A percentile compares a stretch with the other conserved stretches of the same genome.
phyloP scores from a whole-genome alignment of 2,797 vertebrate species.

The Lutjanus argentimaculatus region DNA sequence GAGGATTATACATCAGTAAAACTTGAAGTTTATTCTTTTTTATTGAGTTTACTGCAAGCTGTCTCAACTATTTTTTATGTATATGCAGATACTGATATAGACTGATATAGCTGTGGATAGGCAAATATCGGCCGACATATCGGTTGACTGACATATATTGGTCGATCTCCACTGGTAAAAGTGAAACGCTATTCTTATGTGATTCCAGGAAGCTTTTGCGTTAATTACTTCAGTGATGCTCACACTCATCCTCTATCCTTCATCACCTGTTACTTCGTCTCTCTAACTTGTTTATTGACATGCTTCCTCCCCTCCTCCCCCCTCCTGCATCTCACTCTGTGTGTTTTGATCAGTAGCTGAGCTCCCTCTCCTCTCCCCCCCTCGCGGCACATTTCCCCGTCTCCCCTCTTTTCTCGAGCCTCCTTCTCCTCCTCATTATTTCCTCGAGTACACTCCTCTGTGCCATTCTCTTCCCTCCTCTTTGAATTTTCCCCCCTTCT shows the following conservation, averaged over 20 bases:
- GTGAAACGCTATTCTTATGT: no score
- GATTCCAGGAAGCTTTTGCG: neutral
- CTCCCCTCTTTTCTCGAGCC: constrained; percentile 39
- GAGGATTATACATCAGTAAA: no score
- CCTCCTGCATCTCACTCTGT: neutral
- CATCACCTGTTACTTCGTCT: constrained; percentile 17
- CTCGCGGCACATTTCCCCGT: neutral
- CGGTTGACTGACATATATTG: no score
- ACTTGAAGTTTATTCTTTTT: no score
- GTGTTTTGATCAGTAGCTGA: constrained; percentile 56
- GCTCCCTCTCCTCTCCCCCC: neutral
- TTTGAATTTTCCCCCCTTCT: constrained; percentile 58
- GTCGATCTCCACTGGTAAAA: no score
- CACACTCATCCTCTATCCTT: neutral
- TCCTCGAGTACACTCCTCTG: constrained; percentile 64
- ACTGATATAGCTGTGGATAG: no score
- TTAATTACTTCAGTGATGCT: neutral
- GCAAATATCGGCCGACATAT: no score
- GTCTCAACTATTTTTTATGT: no score
- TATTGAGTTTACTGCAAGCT: no score
- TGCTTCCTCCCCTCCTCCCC: neutral
- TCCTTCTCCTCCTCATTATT: constrained; percentile 73
- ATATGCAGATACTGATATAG: no score
- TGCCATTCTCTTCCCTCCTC: constrained; percentile 61
- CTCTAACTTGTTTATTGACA: constrained; percentile 33